These are phyloP conservation scores for Andricus curvator DNA, from an alignment of 2,888 invertebrate species.

Conservation along the genomic window DNA sequence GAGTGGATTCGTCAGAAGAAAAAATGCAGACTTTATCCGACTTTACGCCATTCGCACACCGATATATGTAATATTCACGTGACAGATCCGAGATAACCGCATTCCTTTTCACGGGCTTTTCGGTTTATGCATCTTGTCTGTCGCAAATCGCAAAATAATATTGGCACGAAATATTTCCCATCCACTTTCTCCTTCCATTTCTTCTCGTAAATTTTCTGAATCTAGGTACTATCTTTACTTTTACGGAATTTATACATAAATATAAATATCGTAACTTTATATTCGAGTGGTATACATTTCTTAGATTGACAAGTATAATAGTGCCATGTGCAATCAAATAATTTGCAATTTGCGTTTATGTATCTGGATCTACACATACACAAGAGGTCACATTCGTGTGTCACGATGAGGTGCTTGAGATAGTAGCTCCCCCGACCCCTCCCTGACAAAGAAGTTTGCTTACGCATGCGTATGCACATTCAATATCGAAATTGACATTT, in stretches of 20 bases:
- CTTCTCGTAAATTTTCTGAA: conserved; percentile 3
- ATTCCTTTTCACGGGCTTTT: conserved; percentile 26
- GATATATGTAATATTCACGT: conserved; percentile 14
- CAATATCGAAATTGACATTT: conserved; percentile 62
- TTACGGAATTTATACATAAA: background rate
- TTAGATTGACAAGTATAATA: background rate
- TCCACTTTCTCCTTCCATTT: conserved; percentile 5
- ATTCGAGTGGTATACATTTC: background rate
- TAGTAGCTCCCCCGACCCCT: background rate
- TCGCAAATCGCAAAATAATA: conserved; percentile 2
- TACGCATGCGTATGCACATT: conserved; percentile 41
- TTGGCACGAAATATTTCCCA: background rate
- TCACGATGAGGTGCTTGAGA: conserved; percentile 18
- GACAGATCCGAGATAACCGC: conserved; percentile 22
- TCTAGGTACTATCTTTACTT: background rate
- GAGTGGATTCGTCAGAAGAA: conserved; percentile 6
- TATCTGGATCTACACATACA: conserved; percentile 17
- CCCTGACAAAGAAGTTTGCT: conserved; percentile 19
- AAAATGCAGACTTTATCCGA: conserved; percentile 8
- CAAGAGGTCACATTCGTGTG: conserved; percentile 6
- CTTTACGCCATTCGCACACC: background rate
- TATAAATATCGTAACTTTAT: background rate
- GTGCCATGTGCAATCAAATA: background rate
- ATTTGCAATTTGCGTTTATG: background rate
- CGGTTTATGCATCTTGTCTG: background rate